Evolutionary conservation across 2,113 vertebrate species (phyloP).

Genomic region (Osmerus eperlanus): DNA sequence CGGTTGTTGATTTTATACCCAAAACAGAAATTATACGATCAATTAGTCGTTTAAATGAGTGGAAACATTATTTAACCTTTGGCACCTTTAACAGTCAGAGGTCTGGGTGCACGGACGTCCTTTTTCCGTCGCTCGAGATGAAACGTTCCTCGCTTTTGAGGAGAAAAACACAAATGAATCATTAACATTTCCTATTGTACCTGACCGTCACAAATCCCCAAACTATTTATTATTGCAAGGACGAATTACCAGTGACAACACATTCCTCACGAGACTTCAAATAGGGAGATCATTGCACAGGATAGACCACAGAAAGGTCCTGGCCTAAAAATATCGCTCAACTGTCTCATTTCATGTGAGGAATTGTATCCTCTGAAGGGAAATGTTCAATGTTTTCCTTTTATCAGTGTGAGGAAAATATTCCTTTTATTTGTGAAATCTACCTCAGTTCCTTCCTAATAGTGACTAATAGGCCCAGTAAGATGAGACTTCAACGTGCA

Average conservation of each 20-base stretch:
- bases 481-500: too few species aligned
- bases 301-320: constrained; percentile 16
- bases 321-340: constrained; percentile 44
- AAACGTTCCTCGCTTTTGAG: constrained; percentile 27
- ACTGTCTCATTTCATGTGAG: constrained; percentile 54
- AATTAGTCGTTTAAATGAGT: constrained; percentile 64
- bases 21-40: constrained; percentile 48
- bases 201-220: constrained; percentile 52
- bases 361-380: constrained; percentile 42
- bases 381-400: constrained; percentile 11
- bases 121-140: constrained; percentile 24
- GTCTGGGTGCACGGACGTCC: constrained; percentile 58
- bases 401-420: constrained; percentile 10
- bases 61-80: constrained; percentile 78
- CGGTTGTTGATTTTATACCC: constrained; percentile 11
- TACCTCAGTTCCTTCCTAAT: too few species aligned
- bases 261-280: constrained; percentile 53
- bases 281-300: constrained; percentile 35
- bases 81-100: constrained; percentile 68
- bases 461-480: too few species aligned
- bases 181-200: constrained; percentile 56
- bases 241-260: constrained; percentile 61
- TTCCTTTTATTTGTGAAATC: not conserved
- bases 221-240: constrained; percentile 30
- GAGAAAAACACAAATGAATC: constrained; percentile 53